Conservation (phyloP, 2,888 invertebrate genomes). For the Therioaphis trifolii region DNA sequence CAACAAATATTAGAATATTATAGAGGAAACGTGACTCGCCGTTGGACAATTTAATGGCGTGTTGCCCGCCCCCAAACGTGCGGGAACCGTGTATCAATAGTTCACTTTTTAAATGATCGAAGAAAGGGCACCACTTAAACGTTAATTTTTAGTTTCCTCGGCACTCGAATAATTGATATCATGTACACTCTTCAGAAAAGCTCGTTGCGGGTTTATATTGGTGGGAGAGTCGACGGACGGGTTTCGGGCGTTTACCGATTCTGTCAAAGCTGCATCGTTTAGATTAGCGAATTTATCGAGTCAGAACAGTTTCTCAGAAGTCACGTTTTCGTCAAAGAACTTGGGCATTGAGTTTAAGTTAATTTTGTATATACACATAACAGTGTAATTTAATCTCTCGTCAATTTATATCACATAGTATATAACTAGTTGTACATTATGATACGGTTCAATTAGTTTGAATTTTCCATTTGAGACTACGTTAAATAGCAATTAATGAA, state of each 20-base stretch:
- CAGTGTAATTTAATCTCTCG: conserved; percentile 30
- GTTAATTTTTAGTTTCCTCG: neutral
- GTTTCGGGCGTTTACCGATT: neutral
- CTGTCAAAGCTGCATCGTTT: conserved; percentile 34
- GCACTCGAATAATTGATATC: neutral
- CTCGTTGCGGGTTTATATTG: neutral
- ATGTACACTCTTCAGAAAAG: neutral
- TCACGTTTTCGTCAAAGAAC: neutral
- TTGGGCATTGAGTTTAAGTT: conserved; percentile 21
- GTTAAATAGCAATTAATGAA: too few species aligned
- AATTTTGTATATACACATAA: conserved; percentile 37
- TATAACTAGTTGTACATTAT: neutral
- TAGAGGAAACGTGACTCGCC: conserved; percentile 41
- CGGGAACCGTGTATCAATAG: too few species aligned
- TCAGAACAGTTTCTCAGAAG: conserved; percentile 19
- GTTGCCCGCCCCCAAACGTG: neutral
- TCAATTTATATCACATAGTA: neutral
- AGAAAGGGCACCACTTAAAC: neutral
- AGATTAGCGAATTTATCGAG: conserved; percentile 36
- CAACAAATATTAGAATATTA: conserved; percentile 30
- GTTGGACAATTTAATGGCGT: neutral
- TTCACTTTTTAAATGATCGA: neutral
- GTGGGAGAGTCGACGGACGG: neutral
- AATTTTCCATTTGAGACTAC: neutral
- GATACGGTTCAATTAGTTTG: conserved; percentile 7